Percentiles rank a stretch among this genome's conserved stretches.
phyloP scores from a whole-genome alignment of 2,113 vertebrate genomes.

The Menura novaehollandiae region DNA sequence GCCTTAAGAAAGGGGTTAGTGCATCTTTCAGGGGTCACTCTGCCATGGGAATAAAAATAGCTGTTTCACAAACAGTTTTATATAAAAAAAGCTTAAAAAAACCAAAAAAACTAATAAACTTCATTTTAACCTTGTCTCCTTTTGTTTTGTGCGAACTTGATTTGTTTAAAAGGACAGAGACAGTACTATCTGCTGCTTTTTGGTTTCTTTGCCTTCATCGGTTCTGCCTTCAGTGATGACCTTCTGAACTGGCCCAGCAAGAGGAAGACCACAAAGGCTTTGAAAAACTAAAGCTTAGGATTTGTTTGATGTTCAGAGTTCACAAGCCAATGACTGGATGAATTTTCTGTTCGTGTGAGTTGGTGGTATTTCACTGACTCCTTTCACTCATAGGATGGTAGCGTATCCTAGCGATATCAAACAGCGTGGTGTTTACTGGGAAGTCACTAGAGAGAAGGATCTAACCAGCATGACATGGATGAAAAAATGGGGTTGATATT shows the following conservation, averaged over 20 bases:
- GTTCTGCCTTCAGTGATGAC: conserved; percentile 32
- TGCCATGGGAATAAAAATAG: conserved; percentile 80
- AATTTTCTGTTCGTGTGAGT: not conserved
- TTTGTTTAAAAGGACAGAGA: conserved; percentile 58
- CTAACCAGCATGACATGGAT: conserved; percentile 34
- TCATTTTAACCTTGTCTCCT: conserved; percentile 83
- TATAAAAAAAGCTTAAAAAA: conserved; percentile 80
- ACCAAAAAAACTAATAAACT: conserved; percentile 79
- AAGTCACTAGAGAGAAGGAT: conserved; percentile 22
- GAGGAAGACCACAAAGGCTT: conserved; percentile 27
- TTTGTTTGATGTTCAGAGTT: conserved; percentile 17
- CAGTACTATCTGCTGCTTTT: conserved; percentile 47
- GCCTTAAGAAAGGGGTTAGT: conserved; percentile 84
- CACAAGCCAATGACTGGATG: conserved; percentile 16
- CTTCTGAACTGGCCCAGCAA: conserved; percentile 25
- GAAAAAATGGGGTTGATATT: not conserved
- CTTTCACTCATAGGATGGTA: not conserved
- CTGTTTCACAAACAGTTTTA: conserved; percentile 86
- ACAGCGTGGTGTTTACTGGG: conserved; percentile 23
- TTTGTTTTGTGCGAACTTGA: conserved; percentile 62
- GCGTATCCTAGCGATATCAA: not conserved
- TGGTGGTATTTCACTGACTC: not conserved
- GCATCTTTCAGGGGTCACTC: conserved; percentile 83
- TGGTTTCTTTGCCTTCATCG: conserved; percentile 42
- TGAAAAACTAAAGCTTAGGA: not conserved